Evolutionary conservation across 1,140 invertebrate species (phyloP).

Genomic region (Ctenoplectra terminalis): DNA sequence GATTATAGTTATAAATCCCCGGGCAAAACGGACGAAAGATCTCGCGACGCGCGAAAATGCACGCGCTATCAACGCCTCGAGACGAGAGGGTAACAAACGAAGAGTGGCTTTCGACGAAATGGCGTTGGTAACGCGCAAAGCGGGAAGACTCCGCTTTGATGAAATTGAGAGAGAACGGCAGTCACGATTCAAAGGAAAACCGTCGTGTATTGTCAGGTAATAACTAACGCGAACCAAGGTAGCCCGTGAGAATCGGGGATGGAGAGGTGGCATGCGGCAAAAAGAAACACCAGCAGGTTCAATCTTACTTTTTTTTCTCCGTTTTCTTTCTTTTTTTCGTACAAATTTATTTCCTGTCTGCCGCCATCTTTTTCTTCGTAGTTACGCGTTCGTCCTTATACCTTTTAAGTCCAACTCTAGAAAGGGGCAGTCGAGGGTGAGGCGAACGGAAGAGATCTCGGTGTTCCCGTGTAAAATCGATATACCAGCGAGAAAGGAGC

Average conservation of each 20-base stretch:
- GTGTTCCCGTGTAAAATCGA: conserved; percentile 2
- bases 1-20: background rate
- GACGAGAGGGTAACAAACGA: background rate
- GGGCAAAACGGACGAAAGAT: background rate
- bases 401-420: background rate
- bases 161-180: conserved; percentile 31
- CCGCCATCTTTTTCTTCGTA: conserved; percentile 4
- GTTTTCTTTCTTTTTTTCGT: conserved; percentile 16
- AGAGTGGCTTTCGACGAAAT: conserved; percentile 10
- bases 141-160: conserved; percentile 26
- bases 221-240: conserved; percentile 39
- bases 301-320: background rate
- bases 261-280: conserved; percentile 31
- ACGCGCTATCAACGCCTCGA: background rate
- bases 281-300: conserved; percentile 13
- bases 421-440: background rate
- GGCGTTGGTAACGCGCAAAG: conserved; percentile 14
- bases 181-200: conserved; percentile 38
- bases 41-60: background rate
- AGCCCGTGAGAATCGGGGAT: conserved; percentile 21
- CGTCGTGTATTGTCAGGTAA: conserved; percentile 33
- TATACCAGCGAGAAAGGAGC: background rate
- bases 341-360: conserved; percentile 51
- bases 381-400: conserved; percentile 6
- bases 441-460: conserved; percentile 5